Evolutionary conservation across 2,888 invertebrate genomes (phyloP).

Genomic region (Phymatocera aterrima): DNA sequence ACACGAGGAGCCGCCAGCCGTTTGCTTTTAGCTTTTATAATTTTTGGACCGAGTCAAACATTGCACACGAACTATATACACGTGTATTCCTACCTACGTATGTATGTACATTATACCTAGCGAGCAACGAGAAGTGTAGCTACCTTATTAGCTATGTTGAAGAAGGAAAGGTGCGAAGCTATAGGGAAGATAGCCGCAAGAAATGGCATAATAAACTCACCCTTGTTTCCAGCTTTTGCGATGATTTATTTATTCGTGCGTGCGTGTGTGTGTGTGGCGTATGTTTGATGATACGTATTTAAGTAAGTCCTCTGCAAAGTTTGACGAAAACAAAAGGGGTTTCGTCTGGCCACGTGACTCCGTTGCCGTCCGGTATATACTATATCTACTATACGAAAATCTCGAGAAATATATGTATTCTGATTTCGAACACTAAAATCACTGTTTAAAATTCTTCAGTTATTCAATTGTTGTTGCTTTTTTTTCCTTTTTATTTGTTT

Average conservation of each 20-base stretch:
- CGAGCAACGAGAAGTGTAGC: too few relatives aligned
- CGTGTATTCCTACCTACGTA: too few relatives aligned
- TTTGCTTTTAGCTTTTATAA: slow-evolving; percentile 1
- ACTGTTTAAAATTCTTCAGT: not conserved
- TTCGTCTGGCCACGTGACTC: slow-evolving; percentile 28
- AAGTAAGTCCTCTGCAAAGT: not conserved
- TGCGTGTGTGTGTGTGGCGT: too few relatives aligned
- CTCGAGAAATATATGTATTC: not conserved
- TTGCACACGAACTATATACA: too few relatives aligned
- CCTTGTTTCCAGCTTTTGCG: not conserved
- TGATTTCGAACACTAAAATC: not conserved
- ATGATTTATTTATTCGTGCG: not conserved
- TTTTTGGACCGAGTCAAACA: not conserved
- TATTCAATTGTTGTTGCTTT: not conserved
- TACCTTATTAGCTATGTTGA: too few relatives aligned
- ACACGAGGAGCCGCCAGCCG: not conserved
- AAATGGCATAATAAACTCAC: not conserved
- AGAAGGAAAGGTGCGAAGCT: not conserved
- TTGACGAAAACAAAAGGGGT: slow-evolving; percentile 26
- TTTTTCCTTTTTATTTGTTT: too few relatives aligned
- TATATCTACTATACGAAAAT: too few relatives aligned
- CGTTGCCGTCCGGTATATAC: not conserved
- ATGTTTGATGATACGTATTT: not conserved
- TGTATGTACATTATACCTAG: too few relatives aligned
- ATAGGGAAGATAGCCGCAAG: not conserved